A percentile compares a stretch with the other conserved stretches of the same genome.
Evolutionary conservation across 2,113 vertebrate species (phyloP).

Genomic region (Empidonax traillii): DNA sequence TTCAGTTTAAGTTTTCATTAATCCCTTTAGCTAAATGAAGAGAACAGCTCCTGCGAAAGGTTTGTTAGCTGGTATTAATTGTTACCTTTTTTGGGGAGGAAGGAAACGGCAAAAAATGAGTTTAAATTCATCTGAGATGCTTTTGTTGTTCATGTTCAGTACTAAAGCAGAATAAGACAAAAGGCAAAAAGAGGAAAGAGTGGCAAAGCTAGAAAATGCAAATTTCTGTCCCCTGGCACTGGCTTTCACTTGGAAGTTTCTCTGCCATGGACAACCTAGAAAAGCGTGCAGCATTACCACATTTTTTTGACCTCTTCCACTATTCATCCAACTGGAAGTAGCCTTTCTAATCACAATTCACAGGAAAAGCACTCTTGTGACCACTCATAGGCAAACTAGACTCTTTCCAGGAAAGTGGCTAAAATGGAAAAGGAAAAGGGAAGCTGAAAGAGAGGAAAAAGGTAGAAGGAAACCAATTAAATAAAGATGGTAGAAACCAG

Average conservation of each 20-base stretch:
- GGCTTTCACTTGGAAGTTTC: neutral
- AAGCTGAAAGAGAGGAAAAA: neutral
- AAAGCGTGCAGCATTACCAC: neutral
- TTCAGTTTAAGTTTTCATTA: neutral
- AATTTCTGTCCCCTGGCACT: neutral
- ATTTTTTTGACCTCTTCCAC: neutral
- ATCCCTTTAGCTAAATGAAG: neutral
- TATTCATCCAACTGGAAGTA: neutral
- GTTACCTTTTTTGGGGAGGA: neutral
- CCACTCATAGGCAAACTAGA: neutral
- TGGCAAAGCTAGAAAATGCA: neutral
- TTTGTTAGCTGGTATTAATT: neutral
- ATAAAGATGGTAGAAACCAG: neutral
- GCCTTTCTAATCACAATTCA: neutral
- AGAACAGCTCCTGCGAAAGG: neutral
- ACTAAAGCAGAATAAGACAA: neutral
- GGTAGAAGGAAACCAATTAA: neutral
- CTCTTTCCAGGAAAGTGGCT: neutral
- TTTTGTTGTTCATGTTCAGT: neutral
- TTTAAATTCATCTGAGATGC: neutral
- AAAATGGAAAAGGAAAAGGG: neutral
- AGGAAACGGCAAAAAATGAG: neutral
- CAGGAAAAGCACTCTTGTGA: neutral
- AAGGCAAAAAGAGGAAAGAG: neutral
- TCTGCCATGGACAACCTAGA: neutral